Base-by-base conservation (phyloP, 2,888 invertebrate species). In the Julus scanicus region DNA sequence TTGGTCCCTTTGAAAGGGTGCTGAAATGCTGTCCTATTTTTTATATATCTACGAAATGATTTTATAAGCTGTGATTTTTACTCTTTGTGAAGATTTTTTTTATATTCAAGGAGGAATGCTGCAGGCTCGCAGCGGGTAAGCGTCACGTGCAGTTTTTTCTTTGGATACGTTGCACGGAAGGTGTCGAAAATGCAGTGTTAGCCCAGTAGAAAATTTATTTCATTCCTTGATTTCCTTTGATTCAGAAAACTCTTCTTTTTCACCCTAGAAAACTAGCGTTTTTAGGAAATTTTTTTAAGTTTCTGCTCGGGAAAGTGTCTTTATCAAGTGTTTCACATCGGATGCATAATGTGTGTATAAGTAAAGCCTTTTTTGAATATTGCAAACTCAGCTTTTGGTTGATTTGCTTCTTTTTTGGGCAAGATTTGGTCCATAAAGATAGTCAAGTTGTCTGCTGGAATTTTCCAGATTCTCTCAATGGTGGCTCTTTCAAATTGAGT, bases 61-160 rank as follows among this genome's bases (percentile, higher is more conserved):
- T 71, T 71, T 71, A 71, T 71, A 71, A 71, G 71, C 71, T 71
- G 71, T 71, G 71, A 71, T 71, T 71, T 71, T 71, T 71, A 71
- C 71, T 71, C 71, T 71, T 71, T 71, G 71, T 29, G 29, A 71
- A 71, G 71, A 71, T 71, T 71, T 71, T 63, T 53, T 71, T 71
- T 71, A 71, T 71, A 71, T 71, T 71, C 71, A 71, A 71, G 71
- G 63, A 63, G 63, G n/a, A 29, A 71, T 71, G 71, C 20, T 29
- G 29, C 71, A 71, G 71, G 29, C 71, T 71, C 71, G 5, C 9
- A 1, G 63, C 63, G n/a, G n/a, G 63, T 15, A 63, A 63, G n/a
- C 63, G 6, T 20, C 53, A 17, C 3, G 53, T 15, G 53, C 17
- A 17, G 49, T 49, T 53, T 53, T 17, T 17, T 15, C 4, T 53